phyloP scores from a whole-genome alignment of 2,797 vertebrate species.

The Kryptopterus vitreolus region DNA sequence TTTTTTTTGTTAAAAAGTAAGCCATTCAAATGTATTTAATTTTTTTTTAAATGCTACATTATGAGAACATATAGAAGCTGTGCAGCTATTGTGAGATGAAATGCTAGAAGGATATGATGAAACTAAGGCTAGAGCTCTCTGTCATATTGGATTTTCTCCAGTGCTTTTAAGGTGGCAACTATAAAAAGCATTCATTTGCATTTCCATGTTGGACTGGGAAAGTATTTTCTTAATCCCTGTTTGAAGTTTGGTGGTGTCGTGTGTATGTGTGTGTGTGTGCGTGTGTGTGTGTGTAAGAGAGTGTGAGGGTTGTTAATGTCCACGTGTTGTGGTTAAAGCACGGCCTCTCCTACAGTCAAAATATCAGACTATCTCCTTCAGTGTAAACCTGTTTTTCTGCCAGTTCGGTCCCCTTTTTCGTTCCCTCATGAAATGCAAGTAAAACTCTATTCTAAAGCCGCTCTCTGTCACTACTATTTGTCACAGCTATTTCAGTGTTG shows the following conservation, averaged over 20 bases:
- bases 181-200: constrained; percentile 75
- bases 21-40: constrained; percentile 42
- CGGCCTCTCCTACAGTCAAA: constrained; percentile 60
- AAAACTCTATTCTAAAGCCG: constrained; percentile 68
- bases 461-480: background rate
- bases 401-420: constrained; percentile 72
- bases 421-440: constrained; percentile 87
- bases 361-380: constrained; percentile 49
- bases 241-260: constrained; percentile 79
- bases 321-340: constrained; percentile 71
- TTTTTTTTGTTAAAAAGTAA: constrained; percentile 51
- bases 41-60: constrained; percentile 64
- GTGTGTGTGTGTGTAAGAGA: constrained; percentile 62
- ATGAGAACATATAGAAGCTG: constrained; percentile 50
- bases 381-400: constrained; percentile 66
- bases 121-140: constrained; percentile 63
- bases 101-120: constrained; percentile 81
- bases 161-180: constrained; percentile 79
- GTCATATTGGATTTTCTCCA: constrained; percentile 83
- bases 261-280: constrained; percentile 63
- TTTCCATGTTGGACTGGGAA: constrained; percentile 86
- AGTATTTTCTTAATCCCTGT: constrained; percentile 77
- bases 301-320: constrained; percentile 61
- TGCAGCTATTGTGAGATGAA: constrained; percentile 49
- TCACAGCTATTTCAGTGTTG: background rate